phyloP scores from a whole-genome alignment of 2,888 invertebrate genomes.

The Caenorhabditis sp. region DNA sequence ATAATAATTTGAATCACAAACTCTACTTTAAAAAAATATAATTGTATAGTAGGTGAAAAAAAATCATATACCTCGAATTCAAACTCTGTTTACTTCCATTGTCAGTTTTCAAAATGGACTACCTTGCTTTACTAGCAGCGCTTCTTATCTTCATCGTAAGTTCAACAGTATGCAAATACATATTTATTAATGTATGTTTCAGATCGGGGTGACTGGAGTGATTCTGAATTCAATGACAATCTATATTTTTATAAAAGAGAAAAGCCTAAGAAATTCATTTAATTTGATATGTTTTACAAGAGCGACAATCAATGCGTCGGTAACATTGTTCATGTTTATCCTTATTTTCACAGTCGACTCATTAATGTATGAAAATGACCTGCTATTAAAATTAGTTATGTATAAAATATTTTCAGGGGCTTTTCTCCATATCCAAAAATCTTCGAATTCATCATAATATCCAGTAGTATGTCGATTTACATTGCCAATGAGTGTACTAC shows the following conservation, averaged over 20 bases:
- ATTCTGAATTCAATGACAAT: not conserved
- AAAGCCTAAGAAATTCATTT: not conserved
- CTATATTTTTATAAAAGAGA: not conserved
- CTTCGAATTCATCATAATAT: not conserved
- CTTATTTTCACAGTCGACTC: constrained; percentile 9
- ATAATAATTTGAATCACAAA: too few species aligned
- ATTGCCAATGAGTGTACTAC: not conserved
- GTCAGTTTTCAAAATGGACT: not conserved
- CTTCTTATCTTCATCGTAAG: constrained; percentile 6
- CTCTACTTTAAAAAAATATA: too few species aligned
- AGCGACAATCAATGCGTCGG: not conserved
- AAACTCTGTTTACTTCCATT: too few species aligned
- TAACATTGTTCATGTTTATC: not conserved
- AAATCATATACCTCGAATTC: too few species aligned
- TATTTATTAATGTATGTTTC: too few species aligned
- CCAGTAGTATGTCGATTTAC: not conserved
- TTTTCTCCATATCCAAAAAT: not conserved
- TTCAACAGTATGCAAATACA: not conserved
- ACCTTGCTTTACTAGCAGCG: constrained; percentile 10
- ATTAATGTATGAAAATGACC: constrained; percentile 4
- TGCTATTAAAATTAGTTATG: not conserved
- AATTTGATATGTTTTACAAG: not conserved
- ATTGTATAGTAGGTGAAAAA: too few species aligned
- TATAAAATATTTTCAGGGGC: not conserved
- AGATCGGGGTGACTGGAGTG: too few species aligned